Evolutionary conservation across 2,888 invertebrate species (phyloP).

Genomic region (Drosophila yooni): DNA sequence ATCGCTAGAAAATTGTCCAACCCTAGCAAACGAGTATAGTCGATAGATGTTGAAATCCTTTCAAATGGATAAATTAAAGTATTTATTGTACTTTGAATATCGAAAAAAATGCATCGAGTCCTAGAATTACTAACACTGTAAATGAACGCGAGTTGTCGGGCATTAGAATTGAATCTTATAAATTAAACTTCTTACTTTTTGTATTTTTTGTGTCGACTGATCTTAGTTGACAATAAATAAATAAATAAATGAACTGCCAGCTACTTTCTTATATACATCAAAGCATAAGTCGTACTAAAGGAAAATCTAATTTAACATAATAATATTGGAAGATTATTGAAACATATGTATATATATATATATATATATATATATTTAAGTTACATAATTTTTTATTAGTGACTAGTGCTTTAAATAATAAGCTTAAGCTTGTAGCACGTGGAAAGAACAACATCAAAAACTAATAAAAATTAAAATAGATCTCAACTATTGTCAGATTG

Average conservation of each 20-base stretch:
- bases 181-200: no score
- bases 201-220: no score
- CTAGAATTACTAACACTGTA: background rate
- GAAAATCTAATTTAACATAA: background rate
- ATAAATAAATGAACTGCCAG: background rate
- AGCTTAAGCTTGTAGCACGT: background rate
- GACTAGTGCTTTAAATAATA: background rate
- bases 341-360: background rate
- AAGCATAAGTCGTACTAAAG: background rate
- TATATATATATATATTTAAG: no score
- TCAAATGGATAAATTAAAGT: background rate
- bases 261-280: background rate
- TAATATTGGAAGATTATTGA: background rate
- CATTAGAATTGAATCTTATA: background rate
- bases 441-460: background rate
- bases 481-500: background rate
- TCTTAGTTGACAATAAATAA: no score
- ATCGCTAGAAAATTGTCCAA: no score
- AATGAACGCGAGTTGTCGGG: background rate
- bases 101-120: no score
- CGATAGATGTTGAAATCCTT: background rate
- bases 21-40: background rate
- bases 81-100: background rate
- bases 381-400: background rate
- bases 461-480: background rate